phyloP scores from a whole-genome alignment of 2,797 vertebrate species.

The Artibeus jamaicensis region DNA sequence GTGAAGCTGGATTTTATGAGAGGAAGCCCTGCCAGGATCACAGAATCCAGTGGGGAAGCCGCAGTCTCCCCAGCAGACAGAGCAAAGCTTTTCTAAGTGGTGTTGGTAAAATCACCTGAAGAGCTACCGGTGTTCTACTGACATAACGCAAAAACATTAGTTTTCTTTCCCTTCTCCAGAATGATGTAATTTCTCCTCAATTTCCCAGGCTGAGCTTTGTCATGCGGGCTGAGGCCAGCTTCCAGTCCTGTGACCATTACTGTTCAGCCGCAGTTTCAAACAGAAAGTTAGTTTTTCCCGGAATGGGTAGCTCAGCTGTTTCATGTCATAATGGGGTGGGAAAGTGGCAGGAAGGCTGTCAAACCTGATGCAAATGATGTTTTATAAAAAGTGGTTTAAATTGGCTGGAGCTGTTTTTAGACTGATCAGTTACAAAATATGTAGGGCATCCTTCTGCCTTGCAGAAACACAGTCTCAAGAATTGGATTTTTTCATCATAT shows the following conservation, averaged over 20 bases:
- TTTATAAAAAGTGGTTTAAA: slow-evolving; percentile 73
- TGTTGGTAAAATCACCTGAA: not conserved
- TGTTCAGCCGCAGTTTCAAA: not conserved
- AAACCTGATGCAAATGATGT: slow-evolving; percentile 72
- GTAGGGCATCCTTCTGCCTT: slow-evolving; percentile 67
- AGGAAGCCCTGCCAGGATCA: not conserved
- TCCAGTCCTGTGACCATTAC: not conserved
- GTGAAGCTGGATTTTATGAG: not conserved
- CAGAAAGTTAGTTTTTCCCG: slow-evolving; percentile 10
- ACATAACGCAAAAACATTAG: not conserved
- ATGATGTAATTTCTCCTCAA: not conserved
- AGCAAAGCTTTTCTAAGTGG: not conserved
- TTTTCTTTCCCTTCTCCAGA: not conserved
- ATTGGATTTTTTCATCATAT: slow-evolving; percentile 28
- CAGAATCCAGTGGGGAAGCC: not conserved
- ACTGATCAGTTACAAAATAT: slow-evolving; percentile 67
- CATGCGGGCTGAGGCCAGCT: not conserved
- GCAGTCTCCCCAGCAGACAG: not conserved
- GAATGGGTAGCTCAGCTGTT: slow-evolving; percentile 56
- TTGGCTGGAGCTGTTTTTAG: slow-evolving; percentile 76
- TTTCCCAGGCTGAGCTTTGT: not conserved
- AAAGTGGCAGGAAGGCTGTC: slow-evolving; percentile 64
- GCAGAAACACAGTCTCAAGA: slow-evolving; percentile 17
- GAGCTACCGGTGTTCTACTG: not conserved
- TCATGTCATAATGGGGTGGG: slow-evolving; percentile 55